phyloP scores from a whole-genome alignment of 2,797 vertebrate genomes.

The Tangara arthus region DNA sequence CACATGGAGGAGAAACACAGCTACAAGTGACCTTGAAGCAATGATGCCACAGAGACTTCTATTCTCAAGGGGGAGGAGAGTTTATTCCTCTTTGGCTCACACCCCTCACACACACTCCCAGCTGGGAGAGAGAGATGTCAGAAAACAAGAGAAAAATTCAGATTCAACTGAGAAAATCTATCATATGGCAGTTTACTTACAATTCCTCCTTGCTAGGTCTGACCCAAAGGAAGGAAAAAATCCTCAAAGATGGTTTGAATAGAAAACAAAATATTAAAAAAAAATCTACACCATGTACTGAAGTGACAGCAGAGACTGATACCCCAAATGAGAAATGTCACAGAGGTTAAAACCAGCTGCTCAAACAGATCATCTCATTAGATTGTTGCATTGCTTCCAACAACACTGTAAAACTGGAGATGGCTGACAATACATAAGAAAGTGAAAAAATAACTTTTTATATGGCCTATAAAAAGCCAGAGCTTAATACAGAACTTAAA shows the following conservation, averaged over 20 bases:
- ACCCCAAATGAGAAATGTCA: slow-evolving; percentile 36
- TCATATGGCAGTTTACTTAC: neutral
- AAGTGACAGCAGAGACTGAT: slow-evolving; percentile 6
- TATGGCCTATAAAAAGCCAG: neutral
- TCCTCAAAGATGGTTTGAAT: neutral
- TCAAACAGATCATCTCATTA: slow-evolving; percentile 64
- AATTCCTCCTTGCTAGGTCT: neutral
- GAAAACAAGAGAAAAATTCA: neutral
- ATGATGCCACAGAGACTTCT: neutral
- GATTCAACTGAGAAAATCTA: neutral
- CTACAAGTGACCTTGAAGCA: neutral
- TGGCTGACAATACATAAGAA: neutral
- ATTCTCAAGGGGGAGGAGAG: neutral
- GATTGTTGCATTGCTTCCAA: slow-evolving; percentile 37
- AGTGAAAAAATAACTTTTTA: neutral
- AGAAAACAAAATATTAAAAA: neutral
- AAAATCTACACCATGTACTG: neutral
- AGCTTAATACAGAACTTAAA: neutral
- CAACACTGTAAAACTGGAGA: neutral
- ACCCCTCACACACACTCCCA: neutral
- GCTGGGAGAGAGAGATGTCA: neutral
- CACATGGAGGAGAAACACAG: neutral
- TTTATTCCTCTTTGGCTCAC: neutral
- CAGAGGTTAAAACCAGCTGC: slow-evolving; percentile 65
- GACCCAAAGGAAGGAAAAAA: neutral